Evolutionary conservation across 2,113 vertebrate genomes (phyloP).

Genomic region (Phalacrocorax aristotelis): DNA sequence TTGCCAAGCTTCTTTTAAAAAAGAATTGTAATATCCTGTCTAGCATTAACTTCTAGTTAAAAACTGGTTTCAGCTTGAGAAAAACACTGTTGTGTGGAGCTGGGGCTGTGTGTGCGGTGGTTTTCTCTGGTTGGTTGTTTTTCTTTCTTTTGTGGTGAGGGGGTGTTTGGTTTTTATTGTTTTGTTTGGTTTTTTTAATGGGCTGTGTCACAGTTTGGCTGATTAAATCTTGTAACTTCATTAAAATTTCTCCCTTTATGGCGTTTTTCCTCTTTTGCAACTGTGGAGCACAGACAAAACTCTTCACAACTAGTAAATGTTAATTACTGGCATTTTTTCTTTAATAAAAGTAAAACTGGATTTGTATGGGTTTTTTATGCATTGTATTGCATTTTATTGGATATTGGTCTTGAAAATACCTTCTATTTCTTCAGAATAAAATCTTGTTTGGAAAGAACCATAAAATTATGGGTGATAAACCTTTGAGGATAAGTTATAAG

Average conservation of each 20-base stretch:
- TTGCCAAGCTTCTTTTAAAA: background rate
- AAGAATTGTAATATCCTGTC: background rate
- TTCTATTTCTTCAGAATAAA: background rate
- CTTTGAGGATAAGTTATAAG: background rate
- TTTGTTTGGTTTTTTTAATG: background rate
- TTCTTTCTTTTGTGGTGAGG: background rate
- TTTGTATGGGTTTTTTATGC: background rate
- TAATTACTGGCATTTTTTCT: background rate
- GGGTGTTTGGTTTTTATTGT: background rate
- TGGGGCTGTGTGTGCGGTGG: background rate
- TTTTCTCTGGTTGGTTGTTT: too few relatives aligned
- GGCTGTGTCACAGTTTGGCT: background rate
- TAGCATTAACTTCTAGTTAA: background rate
- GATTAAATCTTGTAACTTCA: background rate
- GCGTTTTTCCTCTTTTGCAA: background rate
- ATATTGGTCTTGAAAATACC: background rate
- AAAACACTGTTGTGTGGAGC: background rate
- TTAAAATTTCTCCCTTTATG: background rate
- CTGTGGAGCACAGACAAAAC: background rate
- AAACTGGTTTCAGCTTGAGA: background rate
- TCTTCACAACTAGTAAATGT: background rate
- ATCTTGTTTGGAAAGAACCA: background rate
- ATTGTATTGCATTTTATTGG: background rate
- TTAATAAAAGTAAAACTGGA: background rate
- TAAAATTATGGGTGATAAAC: background rate